These are phyloP conservation scores for Anagrus nilaparvatae DNA, from an alignment of 1,140 invertebrate species.

Conservation along the genomic window DNA sequence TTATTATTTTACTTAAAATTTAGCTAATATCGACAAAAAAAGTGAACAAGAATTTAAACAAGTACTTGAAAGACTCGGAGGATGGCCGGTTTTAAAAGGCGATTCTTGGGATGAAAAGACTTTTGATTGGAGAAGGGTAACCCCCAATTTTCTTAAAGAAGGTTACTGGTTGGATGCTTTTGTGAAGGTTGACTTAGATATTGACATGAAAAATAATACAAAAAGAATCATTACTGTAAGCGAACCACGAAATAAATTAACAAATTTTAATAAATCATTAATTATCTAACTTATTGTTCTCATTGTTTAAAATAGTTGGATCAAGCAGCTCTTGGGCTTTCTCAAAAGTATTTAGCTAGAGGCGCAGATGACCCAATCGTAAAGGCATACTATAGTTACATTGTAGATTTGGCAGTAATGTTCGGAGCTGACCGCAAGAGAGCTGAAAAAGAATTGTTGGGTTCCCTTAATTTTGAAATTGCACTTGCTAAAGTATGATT, in stretches of 20 bases:
- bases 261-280: no score
- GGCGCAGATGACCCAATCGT: constrained; percentile 46
- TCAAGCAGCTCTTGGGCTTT: no score
- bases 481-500: background rate
- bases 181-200: constrained; percentile 6
- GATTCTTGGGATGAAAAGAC: constrained; percentile 60
- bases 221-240: constrained; percentile 9
- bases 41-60: constrained; percentile 59
- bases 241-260: no score
- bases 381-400: constrained; percentile 36
- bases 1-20: no score
- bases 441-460: constrained; percentile 45
- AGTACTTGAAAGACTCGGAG: constrained; percentile 65
- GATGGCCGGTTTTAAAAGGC: constrained; percentile 81
- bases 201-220: constrained; percentile 9
- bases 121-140: constrained; percentile 57
- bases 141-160: constrained; percentile 1
- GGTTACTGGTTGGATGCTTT: constrained; percentile 9
- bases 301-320: no score
- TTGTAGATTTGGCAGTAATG: constrained; percentile 46
- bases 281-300: no score
- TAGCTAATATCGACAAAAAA: constrained; percentile 61
- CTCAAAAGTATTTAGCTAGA: constrained; percentile 81
- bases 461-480: constrained; percentile 39
- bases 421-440: constrained; percentile 44